phyloP scores from a whole-genome alignment of 2,888 invertebrate genomes.

The Troides aeacus region DNA sequence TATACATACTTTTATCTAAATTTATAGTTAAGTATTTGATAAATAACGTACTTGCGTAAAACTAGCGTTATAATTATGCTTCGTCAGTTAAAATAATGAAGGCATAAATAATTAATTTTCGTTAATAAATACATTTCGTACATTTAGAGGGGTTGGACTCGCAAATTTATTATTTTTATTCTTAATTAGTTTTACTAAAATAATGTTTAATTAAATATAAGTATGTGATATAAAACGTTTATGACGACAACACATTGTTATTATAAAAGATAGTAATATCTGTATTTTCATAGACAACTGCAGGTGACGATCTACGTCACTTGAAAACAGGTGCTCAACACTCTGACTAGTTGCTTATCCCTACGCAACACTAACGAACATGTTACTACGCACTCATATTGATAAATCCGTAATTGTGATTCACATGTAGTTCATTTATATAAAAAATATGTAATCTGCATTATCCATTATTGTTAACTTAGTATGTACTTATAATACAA shows the following conservation, averaged over 20 bases:
- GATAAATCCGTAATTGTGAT: constrained; percentile 25
- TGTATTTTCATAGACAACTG: constrained; percentile 1
- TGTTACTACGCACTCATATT: constrained; percentile 4
- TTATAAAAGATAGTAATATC: constrained; percentile 3
- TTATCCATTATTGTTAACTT: constrained; percentile 35
- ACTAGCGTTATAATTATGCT: constrained; percentile 62
- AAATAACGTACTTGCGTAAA: constrained; percentile 53
- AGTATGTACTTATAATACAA: constrained; percentile 47
- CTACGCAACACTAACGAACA: constrained; percentile 24
- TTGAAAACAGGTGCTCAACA: constrained; percentile 29
- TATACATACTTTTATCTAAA: constrained; percentile 53
- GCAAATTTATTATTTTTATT: constrained; percentile 39
- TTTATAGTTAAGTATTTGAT: constrained; percentile 51
- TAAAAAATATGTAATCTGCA: constrained; percentile 57
- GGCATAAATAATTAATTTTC: constrained; percentile 47
- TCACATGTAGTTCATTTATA: constrained; percentile 48
- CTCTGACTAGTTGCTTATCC: constrained; percentile 36
- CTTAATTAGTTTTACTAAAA: constrained; percentile 32
- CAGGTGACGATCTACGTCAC: constrained; percentile 24
- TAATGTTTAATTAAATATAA: constrained; percentile 18
- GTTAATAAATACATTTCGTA: constrained; percentile 44
- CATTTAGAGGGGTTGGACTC: constrained; percentile 36
- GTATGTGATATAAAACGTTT: constrained; percentile 19
- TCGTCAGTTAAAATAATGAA: constrained; percentile 52
- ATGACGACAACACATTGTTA: constrained; percentile 17